Conservation (phyloP, 2,888 invertebrate species). For the Agrochola litura region DNA sequence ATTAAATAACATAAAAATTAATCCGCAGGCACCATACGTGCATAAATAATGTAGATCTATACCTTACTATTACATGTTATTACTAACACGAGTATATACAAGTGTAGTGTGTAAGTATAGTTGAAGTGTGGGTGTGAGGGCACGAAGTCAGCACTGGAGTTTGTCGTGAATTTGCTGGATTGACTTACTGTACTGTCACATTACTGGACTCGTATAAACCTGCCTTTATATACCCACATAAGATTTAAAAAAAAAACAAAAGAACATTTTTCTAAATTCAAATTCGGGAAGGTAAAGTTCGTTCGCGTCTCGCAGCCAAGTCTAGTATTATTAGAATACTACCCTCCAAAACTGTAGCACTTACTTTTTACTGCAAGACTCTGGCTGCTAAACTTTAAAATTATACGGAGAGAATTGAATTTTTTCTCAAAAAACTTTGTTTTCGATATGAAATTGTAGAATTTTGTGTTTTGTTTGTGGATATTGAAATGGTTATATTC, state of each 20-base stretch:
- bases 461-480: constrained; percentile 42
- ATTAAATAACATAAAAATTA: no score
- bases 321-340: constrained; percentile 61
- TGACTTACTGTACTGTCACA: no score
- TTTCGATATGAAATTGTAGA: constrained; percentile 44
- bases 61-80: no score
- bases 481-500: constrained; percentile 48
- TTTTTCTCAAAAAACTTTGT: constrained; percentile 48
- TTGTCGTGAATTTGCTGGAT: no score
- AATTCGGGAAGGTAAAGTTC: constrained; percentile 48
- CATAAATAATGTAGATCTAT: no score
- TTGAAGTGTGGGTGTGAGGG: no score
- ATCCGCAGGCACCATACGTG: no score
- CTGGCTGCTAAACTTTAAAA: constrained; percentile 63
- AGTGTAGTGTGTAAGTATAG: no score
- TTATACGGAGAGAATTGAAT: constrained; percentile 62
- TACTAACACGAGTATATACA: no score
- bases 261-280: constrained; percentile 28
- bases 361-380: constrained; percentile 69
- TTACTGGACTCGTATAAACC: no score
- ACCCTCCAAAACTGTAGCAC: constrained; percentile 60
- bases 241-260: constrained; percentile 13
- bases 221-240: not conserved
- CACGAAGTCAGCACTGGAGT: no score
- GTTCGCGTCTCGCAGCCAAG: constrained; percentile 40